Base-by-base conservation (phyloP, 2,113 vertebrate genomes). In the Motacilla tschutschensis region DNA sequence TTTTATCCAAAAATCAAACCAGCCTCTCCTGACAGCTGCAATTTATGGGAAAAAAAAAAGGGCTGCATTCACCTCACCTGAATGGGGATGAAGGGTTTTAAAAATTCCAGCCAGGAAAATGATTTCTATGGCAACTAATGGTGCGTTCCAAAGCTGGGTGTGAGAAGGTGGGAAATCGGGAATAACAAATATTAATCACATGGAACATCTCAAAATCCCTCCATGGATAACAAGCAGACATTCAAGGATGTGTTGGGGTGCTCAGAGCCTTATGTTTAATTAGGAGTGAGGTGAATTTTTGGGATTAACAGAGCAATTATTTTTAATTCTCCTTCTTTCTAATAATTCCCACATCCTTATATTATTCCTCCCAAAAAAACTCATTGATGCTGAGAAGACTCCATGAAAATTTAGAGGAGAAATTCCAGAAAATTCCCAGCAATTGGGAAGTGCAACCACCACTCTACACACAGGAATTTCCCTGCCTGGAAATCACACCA, bases 91-190 rank as follows among this genome's bases (percentile, higher is more conserved):
- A 76, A 85, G 40, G 17, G 35, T 79, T 84, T 84, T 8, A 43
- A 91, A 92, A 88, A 47, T 70, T 79, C 83, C 90, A 93, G 86
- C 75, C 77, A 84, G 81, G 76, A 91, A 91, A 93, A 92, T 87
- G 25, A 87, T 96, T 95, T 86, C 94, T 69, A 74, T 94, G 94
- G 93, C 90, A 91, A 95, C 87, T 80, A 88, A 91, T 35, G 63
- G 88, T 2, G 10, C 88, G 60, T 93, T 94, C 92, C 86, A 86
- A 67, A 77, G 73, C n/a, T 40, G 85, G 14, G 53, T 29, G 41
- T 28, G 22, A 75, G 63, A 91, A 90, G n/a, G 77, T 22, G 63
- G 82, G 72, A 48, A 75, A 91, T 71, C 2, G 7, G 44, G 71
- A 88, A 50, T 6, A 80, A 83, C 46, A 9, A 38, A 54, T 6